Evolutionary conservation across 1,140 invertebrate species (phyloP).

Genomic region (Hestina assimilis): DNA sequence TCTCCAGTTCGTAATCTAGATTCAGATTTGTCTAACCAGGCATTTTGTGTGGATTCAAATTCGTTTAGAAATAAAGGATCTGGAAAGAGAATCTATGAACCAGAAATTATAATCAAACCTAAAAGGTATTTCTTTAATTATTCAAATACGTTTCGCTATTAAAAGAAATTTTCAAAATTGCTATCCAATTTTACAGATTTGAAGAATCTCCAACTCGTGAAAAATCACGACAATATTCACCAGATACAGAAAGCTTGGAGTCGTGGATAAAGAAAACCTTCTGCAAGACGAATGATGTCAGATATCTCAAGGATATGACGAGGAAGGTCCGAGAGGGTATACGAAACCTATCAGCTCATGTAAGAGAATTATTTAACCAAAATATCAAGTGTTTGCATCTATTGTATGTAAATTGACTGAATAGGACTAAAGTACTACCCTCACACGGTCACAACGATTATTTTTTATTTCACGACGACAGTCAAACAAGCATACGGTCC

Average conservation of each 20-base stretch:
- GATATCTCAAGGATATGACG: constrained; percentile 32
- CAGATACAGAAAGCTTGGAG: constrained; percentile 7
- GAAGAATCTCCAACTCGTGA: constrained; percentile 41
- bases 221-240: neutral
- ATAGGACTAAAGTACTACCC: no score
- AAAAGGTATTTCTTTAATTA: constrained; percentile 10
- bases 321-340: constrained; percentile 27
- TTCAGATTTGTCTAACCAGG: constrained; percentile 23
- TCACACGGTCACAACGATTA: no score
- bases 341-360: constrained; percentile 17
- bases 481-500: no score
- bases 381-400: neutral
- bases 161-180: no score
- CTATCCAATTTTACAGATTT: no score
- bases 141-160: no score
- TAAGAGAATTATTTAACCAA: constrained; percentile 5
- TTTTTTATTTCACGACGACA: no score
- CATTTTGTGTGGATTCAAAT: constrained; percentile 6
- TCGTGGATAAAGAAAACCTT: constrained; percentile 12
- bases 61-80: neutral
- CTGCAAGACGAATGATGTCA: constrained; percentile 33
- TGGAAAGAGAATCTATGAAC: neutral
- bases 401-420: no score
- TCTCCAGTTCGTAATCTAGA: constrained; percentile 18
- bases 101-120: neutral